Conservation (phyloP, 2,113 vertebrate species). For the Chroicocephalus ridibundus region DNA sequence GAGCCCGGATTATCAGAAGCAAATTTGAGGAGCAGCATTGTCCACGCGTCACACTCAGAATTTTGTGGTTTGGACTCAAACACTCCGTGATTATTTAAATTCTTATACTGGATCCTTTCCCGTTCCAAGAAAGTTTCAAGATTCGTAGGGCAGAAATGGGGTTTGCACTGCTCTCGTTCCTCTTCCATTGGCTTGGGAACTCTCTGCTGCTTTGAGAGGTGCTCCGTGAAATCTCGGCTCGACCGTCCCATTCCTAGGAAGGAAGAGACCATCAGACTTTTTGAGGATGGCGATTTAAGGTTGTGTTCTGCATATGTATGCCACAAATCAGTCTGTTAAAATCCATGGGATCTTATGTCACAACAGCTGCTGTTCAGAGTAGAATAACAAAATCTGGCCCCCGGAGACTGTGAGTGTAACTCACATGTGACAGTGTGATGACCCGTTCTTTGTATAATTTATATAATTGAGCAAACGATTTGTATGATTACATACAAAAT, state of each 20-base stretch:
- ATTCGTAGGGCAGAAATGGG: not conserved
- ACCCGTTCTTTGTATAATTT: not conserved
- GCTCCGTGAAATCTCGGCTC: not conserved
- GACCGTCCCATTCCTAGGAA: not conserved
- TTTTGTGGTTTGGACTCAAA: not conserved
- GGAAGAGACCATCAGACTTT: not conserved
- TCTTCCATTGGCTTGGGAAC: not conserved
- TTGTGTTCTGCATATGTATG: not conserved
- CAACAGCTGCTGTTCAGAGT: not conserved
- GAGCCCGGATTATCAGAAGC: not conserved
- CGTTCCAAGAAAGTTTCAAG: not conserved
- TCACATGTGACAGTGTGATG: not conserved
- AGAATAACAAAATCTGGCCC: not conserved
- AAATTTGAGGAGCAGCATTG: not conserved
- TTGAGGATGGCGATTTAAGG: not conserved
- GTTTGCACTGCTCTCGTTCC: not conserved
- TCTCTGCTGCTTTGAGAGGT: not conserved
- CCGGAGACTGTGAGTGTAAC: not conserved
- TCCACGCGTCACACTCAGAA: rapidly evolving
- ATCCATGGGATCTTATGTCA: not conserved
- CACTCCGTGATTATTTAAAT: not conserved
- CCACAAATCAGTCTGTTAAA: not conserved
- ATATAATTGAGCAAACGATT: not conserved
- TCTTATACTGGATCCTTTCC: not conserved
- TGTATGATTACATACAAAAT: not conserved